These are phyloP conservation scores for Callopanchax toddi DNA, from an alignment of 2,113 vertebrate genomes.

Conservation along the genomic window DNA sequence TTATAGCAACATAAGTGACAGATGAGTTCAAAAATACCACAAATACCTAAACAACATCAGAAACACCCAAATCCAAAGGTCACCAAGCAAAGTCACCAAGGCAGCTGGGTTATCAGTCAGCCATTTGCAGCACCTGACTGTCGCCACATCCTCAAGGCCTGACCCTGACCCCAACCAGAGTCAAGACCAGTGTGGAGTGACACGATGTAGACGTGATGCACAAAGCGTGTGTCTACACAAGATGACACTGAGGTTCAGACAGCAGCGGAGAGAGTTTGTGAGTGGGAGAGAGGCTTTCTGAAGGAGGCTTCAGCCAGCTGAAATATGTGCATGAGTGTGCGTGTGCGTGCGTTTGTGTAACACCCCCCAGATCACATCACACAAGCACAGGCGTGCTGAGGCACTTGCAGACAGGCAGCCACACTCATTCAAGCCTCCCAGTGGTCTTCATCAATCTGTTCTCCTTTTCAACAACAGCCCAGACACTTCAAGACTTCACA, in stretches of 20 bases:
- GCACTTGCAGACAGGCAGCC: constrained; percentile 57
- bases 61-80: not conserved
- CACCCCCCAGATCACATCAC: constrained; percentile 25
- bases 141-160: constrained; percentile 26
- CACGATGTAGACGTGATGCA: constrained; percentile 30
- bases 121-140: constrained; percentile 69
- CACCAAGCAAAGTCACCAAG: not conserved
- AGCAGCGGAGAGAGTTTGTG: constrained; percentile 45
- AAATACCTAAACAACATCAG: not conserved
- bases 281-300: constrained; percentile 46
- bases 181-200: constrained; percentile 63
- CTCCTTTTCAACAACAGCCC: constrained; percentile 52
- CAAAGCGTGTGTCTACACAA: constrained; percentile 36
- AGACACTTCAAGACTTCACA: constrained; percentile 32
- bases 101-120: constrained; percentile 49
- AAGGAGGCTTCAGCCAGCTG: constrained; percentile 15
- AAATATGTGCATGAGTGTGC: constrained; percentile 10
- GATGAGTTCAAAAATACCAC: constrained; percentile 2
- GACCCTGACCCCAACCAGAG: constrained; percentile 41
- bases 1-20: constrained; percentile 1
- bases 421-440: constrained; percentile 47
- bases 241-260: constrained; percentile 53
- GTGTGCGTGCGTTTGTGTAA: constrained; percentile 16
- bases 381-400: constrained; percentile 33
- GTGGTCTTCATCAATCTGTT: constrained; percentile 64